A percentile compares a stretch with the other conserved stretches of the same genome.
Evolutionary conservation across 2,888 invertebrate genomes (phyloP).

Genomic region (Mythimna albipuncta): DNA sequence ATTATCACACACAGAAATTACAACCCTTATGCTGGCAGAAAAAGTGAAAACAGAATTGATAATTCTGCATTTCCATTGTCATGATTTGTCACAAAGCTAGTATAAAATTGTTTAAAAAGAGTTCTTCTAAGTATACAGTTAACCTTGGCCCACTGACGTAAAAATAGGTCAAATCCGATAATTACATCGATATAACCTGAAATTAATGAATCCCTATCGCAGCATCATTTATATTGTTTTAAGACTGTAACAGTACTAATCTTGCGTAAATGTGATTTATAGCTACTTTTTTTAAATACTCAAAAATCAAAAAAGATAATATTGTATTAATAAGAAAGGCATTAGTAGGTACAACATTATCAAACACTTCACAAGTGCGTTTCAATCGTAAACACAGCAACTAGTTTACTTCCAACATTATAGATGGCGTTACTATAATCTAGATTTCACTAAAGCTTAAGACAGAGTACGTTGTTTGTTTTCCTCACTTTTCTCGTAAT

Average conservation of each 20-base stretch:
- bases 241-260: background rate
- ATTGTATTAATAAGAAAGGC: background rate
- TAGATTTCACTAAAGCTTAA: conserved; percentile 14
- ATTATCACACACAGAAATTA: background rate
- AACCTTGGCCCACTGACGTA: conserved; percentile 48
- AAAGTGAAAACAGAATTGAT: background rate
- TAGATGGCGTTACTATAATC: conserved; percentile 57
- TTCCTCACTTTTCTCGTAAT: conserved; percentile 26
- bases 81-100: conserved; percentile 8
- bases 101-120: conserved; percentile 14
- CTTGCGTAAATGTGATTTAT: conserved; percentile 1
- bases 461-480: conserved; percentile 25
- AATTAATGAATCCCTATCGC: conserved; percentile 21
- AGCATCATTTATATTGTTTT: conserved; percentile 3
- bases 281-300: background rate
- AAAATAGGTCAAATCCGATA: conserved; percentile 39
- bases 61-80: background rate
- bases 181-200: conserved; percentile 23
- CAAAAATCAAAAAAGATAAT: conserved; percentile 12
- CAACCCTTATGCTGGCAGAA: background rate
- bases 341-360: background rate
- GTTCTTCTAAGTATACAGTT: conserved; percentile 13
- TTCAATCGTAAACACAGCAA: conserved; percentile 10
- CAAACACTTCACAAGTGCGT: conserved; percentile 7
- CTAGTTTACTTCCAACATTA: conserved; percentile 31